Conservation (phyloP, 2,797 vertebrate genomes). For the Sebastes taczanowskii region DNA sequence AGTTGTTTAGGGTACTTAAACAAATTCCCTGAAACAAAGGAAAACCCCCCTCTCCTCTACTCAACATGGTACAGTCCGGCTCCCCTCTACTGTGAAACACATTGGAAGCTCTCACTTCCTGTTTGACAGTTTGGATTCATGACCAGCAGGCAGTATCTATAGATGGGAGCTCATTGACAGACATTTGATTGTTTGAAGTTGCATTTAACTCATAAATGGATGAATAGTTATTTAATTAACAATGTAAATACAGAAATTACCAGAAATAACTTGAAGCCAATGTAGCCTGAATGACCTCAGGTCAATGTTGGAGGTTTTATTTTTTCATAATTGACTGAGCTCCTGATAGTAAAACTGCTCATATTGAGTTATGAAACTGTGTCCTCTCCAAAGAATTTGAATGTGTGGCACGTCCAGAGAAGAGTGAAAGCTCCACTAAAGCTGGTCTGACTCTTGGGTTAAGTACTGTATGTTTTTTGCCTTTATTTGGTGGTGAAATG, state of each 20-base stretch:
- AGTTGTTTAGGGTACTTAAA: neutral
- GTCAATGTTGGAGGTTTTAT: neutral
- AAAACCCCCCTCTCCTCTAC: neutral
- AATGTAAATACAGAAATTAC: neutral
- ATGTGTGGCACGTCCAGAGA: neutral
- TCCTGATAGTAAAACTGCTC: neutral
- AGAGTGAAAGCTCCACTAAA: neutral
- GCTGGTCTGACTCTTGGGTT: neutral
- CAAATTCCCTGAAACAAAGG: neutral
- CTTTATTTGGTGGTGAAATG: neutral
- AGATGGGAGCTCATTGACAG: neutral
- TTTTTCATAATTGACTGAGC: neutral
- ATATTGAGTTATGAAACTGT: neutral
- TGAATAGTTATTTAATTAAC: neutral
- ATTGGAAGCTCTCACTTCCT: conserved; percentile 4
- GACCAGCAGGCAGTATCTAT: neutral
- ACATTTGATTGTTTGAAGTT: neutral
- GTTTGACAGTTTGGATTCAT: neutral
- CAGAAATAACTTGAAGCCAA: neutral
- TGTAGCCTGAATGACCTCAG: neutral
- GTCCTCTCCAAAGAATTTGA: neutral
- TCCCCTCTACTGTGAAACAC: neutral
- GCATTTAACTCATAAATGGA: neutral
- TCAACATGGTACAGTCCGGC: neutral
- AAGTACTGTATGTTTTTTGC: neutral